A percentile compares a stretch with the other conserved stretches of the same genome.
Conservation (phyloP, 2,113 vertebrate species). For the Bos indicus region DNA sequence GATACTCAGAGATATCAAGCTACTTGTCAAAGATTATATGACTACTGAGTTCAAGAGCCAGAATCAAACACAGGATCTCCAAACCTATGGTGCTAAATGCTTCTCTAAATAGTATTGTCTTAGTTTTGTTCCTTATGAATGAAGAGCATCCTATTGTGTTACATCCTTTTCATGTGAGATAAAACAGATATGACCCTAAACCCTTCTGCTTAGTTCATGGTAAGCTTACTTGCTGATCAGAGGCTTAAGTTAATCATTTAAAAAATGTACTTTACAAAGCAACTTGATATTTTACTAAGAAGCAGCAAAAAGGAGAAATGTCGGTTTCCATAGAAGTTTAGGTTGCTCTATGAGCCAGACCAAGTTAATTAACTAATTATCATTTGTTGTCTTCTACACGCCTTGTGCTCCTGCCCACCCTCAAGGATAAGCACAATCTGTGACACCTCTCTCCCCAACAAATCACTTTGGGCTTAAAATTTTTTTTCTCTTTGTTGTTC, state of each 20-base stretch:
- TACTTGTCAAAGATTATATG: not conserved
- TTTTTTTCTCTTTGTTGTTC: not conserved
- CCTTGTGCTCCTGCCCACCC: not conserved
- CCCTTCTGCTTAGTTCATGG: not conserved
- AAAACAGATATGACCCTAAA: not conserved
- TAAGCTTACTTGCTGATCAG: not conserved
- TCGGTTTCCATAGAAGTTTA: conserved; percentile 12
- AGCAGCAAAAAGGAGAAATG: not conserved
- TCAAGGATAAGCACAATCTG: not conserved
- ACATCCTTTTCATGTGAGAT: not conserved
- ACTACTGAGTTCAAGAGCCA: not conserved
- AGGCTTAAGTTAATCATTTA: not conserved
- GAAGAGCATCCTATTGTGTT: not conserved
- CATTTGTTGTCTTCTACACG: not conserved
- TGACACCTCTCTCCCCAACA: not conserved
- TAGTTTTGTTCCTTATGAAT: not conserved
- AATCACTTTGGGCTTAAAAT: not conserved
- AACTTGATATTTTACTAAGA: conserved; percentile 29
- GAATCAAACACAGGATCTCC: not conserved
- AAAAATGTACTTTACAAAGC: not conserved
- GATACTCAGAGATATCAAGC: not conserved
- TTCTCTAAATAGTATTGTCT: not conserved
- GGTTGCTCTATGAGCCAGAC: not conserved
- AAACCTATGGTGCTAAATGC: not conserved
- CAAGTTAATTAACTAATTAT: conserved; percentile 38